These are phyloP conservation scores for Chloroceryle inda DNA, from an alignment of 2,797 vertebrate species.

Conservation along the genomic window DNA sequence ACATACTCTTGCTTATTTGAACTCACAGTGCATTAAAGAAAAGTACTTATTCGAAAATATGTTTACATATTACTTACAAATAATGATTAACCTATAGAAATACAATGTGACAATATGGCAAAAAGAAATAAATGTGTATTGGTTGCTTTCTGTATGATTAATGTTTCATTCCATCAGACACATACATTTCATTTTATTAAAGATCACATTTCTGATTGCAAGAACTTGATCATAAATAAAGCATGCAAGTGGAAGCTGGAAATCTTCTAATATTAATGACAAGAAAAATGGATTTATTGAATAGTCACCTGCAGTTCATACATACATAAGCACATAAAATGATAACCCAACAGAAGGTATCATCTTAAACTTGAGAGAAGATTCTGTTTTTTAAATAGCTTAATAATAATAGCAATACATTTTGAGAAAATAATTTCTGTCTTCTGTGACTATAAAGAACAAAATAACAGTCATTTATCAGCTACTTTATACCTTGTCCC, in stretches of 20 bases:
- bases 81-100: conserved; percentile 58
- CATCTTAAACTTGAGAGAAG: neutral
- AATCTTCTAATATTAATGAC: conserved; percentile 69
- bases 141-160: conserved; percentile 58
- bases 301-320: conserved; percentile 61
- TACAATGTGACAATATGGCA: conserved; percentile 43
- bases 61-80: conserved; percentile 36
- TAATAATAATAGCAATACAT: conserved; percentile 21
- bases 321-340: conserved; percentile 45
- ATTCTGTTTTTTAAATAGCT: neutral
- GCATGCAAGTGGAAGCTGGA: conserved; percentile 56
- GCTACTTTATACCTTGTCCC: neutral
- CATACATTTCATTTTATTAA: conserved; percentile 72
- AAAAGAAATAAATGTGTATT: conserved; percentile 47
- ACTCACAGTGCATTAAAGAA: neutral
- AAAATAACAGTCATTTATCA: conserved; percentile 7
- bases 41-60: conserved; percentile 12
- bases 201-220: conserved; percentile 72
- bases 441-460: neutral
- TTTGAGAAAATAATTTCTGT: conserved; percentile 23
- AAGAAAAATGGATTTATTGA: conserved; percentile 71
- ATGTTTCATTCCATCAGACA: conserved; percentile 55
- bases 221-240: conserved; percentile 72
- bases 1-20: conserved; percentile 33
- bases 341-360: conserved; percentile 9